Evolutionary conservation across 2,113 vertebrate genomes (phyloP).

Genomic region (Spea bombifrons): DNA sequence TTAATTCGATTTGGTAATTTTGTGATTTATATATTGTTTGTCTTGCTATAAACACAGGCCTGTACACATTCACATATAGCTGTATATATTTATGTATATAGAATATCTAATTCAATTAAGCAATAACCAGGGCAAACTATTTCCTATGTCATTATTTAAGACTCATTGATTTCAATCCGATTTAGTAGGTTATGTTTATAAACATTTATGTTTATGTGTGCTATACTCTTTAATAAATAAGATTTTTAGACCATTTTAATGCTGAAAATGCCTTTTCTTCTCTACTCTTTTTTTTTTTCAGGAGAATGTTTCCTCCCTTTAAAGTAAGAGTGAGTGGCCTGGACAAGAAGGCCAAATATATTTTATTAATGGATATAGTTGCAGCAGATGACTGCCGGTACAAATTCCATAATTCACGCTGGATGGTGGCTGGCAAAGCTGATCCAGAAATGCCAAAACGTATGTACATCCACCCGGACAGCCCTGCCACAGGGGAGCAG

Average conservation of each 20-base stretch:
- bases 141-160: background rate
- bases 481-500: conserved; percentile 95
- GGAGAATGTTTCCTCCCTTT: conserved; percentile 98
- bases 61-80: no score
- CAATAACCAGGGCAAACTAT: background rate
- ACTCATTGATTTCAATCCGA: no score
- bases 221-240: background rate
- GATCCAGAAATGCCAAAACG: conserved; percentile 98
- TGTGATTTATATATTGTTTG: no score
- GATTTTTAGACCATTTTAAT: background rate
- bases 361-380: conserved; percentile 96
- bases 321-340: conserved; percentile 95
- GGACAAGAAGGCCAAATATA: conserved; percentile 98
- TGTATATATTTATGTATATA: background rate
- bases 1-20: no score
- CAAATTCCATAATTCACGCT: conserved; percentile 97
- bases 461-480: conserved; percentile 99
- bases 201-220: background rate
- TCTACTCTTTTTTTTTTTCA: conserved; percentile 52
- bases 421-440: conserved; percentile 98
- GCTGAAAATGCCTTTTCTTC: background rate
- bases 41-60: no score
- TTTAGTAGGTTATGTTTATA: no score
- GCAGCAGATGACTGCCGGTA: conserved; percentile 96
- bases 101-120: background rate